Conservation (phyloP, 2,888 invertebrate species). For the Drosophila paramelanica region DNA sequence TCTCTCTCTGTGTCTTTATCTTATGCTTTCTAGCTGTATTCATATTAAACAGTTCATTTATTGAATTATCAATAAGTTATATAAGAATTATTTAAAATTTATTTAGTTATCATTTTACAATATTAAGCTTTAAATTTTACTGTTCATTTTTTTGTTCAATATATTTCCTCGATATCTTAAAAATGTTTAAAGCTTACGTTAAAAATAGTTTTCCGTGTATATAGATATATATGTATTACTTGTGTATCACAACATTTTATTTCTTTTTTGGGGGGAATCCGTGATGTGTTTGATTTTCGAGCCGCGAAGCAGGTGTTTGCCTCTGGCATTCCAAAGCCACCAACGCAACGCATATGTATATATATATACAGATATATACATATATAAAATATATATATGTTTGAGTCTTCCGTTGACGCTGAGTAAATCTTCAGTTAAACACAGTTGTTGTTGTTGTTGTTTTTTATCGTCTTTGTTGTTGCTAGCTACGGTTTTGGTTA, state of each 20-base stretch:
- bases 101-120: too few relatives aligned
- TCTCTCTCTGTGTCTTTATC: too few relatives aligned
- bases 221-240: slow-evolving; percentile 7
- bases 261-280: slow-evolving; percentile 30
- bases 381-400: slow-evolving; percentile 32
- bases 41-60: too few relatives aligned
- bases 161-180: too few relatives aligned
- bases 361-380: slow-evolving; percentile 11
- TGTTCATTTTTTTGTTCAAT: too few relatives aligned
- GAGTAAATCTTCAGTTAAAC: slow-evolving; percentile 25
- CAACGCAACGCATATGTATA: slow-evolving; percentile 50
- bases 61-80: too few relatives aligned
- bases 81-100: too few relatives aligned
- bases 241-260: slow-evolving; percentile 7
- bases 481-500: slow-evolving; percentile 66
- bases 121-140: too few relatives aligned
- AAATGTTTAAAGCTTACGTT: too few relatives aligned
- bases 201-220: background rate
- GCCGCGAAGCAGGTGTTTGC: slow-evolving; percentile 59
- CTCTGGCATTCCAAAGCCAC: slow-evolving; percentile 60
- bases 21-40: too few relatives aligned
- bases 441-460: slow-evolving; percentile 25
- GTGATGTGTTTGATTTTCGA: slow-evolving; percentile 51
- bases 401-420: slow-evolving; percentile 52
- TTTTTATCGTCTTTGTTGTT: slow-evolving; percentile 16